Base-by-base conservation (phyloP, 2,888 invertebrate species). In the Mesodorylaimus sp. region DNA sequence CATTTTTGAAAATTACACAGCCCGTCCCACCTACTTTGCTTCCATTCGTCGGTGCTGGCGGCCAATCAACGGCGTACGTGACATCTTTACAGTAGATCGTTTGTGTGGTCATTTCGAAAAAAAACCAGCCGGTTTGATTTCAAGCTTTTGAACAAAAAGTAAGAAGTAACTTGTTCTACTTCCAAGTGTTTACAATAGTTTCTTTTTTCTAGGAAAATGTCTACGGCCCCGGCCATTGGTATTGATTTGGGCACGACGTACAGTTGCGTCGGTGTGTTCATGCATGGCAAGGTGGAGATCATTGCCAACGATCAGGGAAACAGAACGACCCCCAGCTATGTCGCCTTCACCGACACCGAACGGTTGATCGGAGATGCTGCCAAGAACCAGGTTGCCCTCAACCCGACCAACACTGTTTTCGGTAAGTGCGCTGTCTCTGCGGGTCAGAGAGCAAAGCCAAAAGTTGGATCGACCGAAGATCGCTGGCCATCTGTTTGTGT, bases 191-290 rank as follows among this genome's bases (percentile, higher is more conserved):
- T n/a, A n/a, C n/a, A n/a, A n/a, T n/a, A n/a, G n/a, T n/a, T n/a
- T n/a, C n/a, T n/a, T n/a, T n/a, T n/a, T n/a, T n/a, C n/a, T n/a
- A n/a, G n/a, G n/a, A n/a, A n/a, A n/a, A 39, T 39, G 41, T 10
- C 41, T 39, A 43, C 24, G 13, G 44, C 44, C 47, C 25, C 50
- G 3, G 70, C 70, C 55, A 80, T 88, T 67, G 89, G 89, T 77
- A 84, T 89, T 73, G 85, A 86, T 70, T 73, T 84, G 60, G 84
- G 84, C 49, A 85, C 84, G 48, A 85, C 83, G 16, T 86, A 79
- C 70, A 84, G 83, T 49, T 83, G 82, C 64, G 83, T 83, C 46
- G 83, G 79, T 43, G 80, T 83, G 23, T 83, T 80, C 72, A 79
- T 81, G 61, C 76, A 83, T 63, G 80, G 82, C 49, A 81, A 82